These are phyloP conservation scores for Tetramorium bicarinatum DNA, from an alignment of 2,888 invertebrate genomes.

Conservation along the genomic window DNA sequence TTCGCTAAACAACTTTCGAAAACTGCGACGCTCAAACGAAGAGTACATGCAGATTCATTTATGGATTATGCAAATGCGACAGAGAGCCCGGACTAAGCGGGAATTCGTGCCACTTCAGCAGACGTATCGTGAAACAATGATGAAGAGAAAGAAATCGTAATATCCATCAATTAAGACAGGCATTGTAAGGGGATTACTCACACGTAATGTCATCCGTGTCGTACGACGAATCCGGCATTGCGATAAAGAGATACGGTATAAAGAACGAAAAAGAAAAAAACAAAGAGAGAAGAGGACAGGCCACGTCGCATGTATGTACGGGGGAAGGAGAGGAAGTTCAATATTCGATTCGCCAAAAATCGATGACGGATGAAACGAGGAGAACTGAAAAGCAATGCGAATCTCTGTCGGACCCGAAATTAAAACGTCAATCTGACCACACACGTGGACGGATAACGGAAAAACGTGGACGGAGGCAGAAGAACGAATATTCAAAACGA, in stretches of 20 bases:
- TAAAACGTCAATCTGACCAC: slow-evolving; percentile 41
- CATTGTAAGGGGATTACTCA: slow-evolving; percentile 83
- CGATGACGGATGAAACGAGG: slow-evolving; percentile 46
- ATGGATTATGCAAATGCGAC: slow-evolving; percentile 49
- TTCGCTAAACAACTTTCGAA: not conserved
- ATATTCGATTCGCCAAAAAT: slow-evolving; percentile 27
- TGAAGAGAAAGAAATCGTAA: slow-evolving; percentile 56
- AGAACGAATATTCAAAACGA: slow-evolving; percentile 32
- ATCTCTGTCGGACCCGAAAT: slow-evolving; percentile 31
- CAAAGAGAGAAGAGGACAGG: slow-evolving; percentile 33
- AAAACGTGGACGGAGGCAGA: slow-evolving; percentile 44
- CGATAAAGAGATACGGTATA: slow-evolving; percentile 83
- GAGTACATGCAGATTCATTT: not conserved
- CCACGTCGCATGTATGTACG: not conserved
- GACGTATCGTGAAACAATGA: slow-evolving; percentile 35
- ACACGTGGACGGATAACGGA: slow-evolving; percentile 42
- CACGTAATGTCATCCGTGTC: slow-evolving; percentile 85
- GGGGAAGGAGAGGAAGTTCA: slow-evolving; percentile 6
- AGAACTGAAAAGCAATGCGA: slow-evolving; percentile 8
- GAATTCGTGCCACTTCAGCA: slow-evolving; percentile 34
- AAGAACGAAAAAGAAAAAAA: slow-evolving; percentile 68
- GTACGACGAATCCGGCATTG: slow-evolving; percentile 86
- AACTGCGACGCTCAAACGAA: not conserved
- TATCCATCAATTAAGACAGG: slow-evolving; percentile 72
- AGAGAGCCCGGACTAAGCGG: slow-evolving; percentile 14